A percentile compares a stretch with the other conserved stretches of the same genome.
Evolutionary conservation across 1,140 invertebrate genomes (phyloP).

Genomic region (Sarcophaga peregrina): DNA sequence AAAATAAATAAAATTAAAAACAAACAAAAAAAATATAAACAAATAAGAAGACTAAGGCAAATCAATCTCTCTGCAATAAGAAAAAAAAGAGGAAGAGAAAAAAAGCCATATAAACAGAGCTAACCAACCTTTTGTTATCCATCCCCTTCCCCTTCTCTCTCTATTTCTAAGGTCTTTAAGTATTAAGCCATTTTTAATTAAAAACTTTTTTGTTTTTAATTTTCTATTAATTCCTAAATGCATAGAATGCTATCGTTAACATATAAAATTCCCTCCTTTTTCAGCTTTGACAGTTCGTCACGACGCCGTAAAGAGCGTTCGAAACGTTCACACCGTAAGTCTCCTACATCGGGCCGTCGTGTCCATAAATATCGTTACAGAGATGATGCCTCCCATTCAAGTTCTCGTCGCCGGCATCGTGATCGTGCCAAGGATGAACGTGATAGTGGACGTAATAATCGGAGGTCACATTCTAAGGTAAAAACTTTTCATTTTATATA

Average conservation of each 20-base stretch:
- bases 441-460: slow-evolving; percentile 62
- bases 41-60: slow-evolving; percentile 5
- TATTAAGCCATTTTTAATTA: background rate
- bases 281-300: slow-evolving; percentile 73
- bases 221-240: no score
- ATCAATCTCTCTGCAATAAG: background rate
- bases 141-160: no score
- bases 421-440: slow-evolving; percentile 64
- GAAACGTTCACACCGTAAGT: slow-evolving; percentile 72
- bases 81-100: background rate
- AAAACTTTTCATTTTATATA: slow-evolving; percentile 66
- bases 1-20: slow-evolving; percentile 23
- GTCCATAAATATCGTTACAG: slow-evolving; percentile 71
- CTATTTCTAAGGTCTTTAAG: no score
- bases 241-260: background rate
- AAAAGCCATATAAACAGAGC: background rate
- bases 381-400: slow-evolving; percentile 67
- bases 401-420: slow-evolving; percentile 60
- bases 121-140: no score
- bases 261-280: slow-evolving; percentile 45
- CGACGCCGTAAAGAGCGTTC: slow-evolving; percentile 72
- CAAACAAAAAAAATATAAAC: background rate
- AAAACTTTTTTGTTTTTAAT: background rate
- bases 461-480: slow-evolving; percentile 65
- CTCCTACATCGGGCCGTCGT: slow-evolving; percentile 70